Evolutionary conservation across 2,797 vertebrate species (phyloP).

Genomic region (Picus viridis): DNA sequence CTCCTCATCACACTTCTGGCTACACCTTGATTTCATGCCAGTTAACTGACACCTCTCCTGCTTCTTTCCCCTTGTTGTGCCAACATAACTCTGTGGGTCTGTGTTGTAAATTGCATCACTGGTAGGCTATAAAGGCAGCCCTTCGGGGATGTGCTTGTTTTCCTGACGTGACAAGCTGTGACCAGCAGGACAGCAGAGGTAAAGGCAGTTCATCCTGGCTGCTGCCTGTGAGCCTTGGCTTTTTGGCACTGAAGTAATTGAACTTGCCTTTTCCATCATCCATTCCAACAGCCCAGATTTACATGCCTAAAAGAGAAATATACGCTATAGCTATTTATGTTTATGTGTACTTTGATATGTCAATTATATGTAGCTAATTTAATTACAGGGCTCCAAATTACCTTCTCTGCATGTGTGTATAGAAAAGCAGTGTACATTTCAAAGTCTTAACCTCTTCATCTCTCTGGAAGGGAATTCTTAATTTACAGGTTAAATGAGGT

Average conservation of each 20-base stretch:
- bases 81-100: neutral
- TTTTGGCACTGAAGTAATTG: neutral
- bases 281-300: neutral
- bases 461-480: slow-evolving; percentile 45
- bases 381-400: neutral
- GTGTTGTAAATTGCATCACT: neutral
- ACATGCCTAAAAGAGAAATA: neutral
- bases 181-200: neutral
- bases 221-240: neutral
- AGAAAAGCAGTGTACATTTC: neutral
- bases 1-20: neutral
- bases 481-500: slow-evolving; percentile 44
- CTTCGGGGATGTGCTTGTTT: neutral
- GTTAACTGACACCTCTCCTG: neutral
- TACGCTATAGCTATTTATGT: neutral
- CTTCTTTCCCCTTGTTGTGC: neutral
- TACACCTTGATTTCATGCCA: neutral
- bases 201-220: neutral
- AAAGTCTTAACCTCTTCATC: slow-evolving; percentile 6
- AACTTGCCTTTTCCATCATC: neutral
- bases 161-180: neutral
- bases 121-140: neutral
- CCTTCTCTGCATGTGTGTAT: neutral
- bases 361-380: neutral
- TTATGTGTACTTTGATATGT: neutral